Base-by-base conservation (phyloP, 2,113 vertebrate genomes). In the Nothobranchius furzeri region DNA sequence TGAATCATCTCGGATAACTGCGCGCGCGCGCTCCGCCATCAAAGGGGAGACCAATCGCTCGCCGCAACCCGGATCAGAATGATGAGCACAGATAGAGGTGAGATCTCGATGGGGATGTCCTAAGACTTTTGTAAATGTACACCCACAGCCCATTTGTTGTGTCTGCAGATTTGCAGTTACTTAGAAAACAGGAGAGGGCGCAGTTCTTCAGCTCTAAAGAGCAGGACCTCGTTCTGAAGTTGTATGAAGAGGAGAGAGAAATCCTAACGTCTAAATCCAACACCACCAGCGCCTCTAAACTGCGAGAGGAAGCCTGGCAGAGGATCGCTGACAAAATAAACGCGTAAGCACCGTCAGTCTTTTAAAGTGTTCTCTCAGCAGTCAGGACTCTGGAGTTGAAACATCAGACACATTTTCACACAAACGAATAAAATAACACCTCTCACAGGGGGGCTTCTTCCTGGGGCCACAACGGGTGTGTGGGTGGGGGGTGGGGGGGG, bases 1-100 rank as follows among this genome's bases (percentile, higher is more conserved):
- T 81, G 76, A 82, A 85, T 81, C 84, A 89, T 87, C 88, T 89
- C 81, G 88, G 86, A 89, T 88, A 77, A 85, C 64, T 88, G 88
- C 83, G 84, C 83, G 82, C 64, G 11, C 63, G 57, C 88, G 82
- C 80, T 25, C 14, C 4, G n/a, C 30, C 70, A 20, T 20, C 1
- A 0, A 17, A 87, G 81, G 81, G 75, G 47, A 76, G 49, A 83
- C 3, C 37, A 89, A 51, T 87, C 79, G 75, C 1, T 40, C 67
- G 2, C 69, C 7, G 86, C 88, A n/a, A 65, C 48, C 7, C 25
- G 57, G 85, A 82, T 85, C 70, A 7, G 7, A 42, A 49, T 40
- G 47, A 87, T 87, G 73, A 83, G 60, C 52, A 6, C 56, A 35
- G 78, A 79, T 49, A 48, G 71, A 79, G 88, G 88, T 89, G 76